Base-by-base conservation (phyloP, 1,140 invertebrate genomes). In the Listronotus oregonensis region DNA sequence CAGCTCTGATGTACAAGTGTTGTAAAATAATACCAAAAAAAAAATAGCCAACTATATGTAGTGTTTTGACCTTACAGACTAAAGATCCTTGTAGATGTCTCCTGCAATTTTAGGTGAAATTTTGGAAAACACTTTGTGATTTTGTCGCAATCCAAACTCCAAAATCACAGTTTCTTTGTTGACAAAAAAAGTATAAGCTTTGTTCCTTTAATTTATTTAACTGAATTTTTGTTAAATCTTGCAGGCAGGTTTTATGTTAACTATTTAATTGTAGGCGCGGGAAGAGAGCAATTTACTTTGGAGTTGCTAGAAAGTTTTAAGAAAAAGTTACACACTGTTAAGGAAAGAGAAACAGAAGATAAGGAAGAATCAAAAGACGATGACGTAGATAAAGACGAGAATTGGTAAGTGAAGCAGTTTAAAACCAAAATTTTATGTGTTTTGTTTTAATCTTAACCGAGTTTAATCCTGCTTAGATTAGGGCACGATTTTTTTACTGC, bases 241-340 rank as follows among this genome's bases (percentile, higher is more conserved):
- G n/a, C n/a, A n/a, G n/a, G n/a, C n/a, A n/a, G n/a, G n/a, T n/a
- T n/a, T n/a, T n/a, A 0, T 43, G 10, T 31, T 0, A 14, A 15
- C 47, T 17, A 3, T 49, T 11, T 49, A 12, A 17, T 27, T 34
- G 10, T 14, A 57, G 55, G 90, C 21, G 76, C 82, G n/a, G 81
- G 80, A 3, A 83, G 88, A 43, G 89, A 91, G 79, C 78, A 84
- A 67, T 89, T 88, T 68, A 96, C 95, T 0, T 78, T 95, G 46
- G 81, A 87, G 37, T 75, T 97, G 27, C 78, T 98, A 42, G 86
- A 86, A 0, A 93, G 93, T 78, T 98, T 98, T 74, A 89, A 89
- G 77, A 86, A 82, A 3, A 94, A 92, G 80, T 78, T 97, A 21
- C 82, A 86, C 46, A 81, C 81, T 4, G 85, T 85, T 0, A 90